Base-by-base conservation (phyloP, 2,797 vertebrate species). In the Ceyx erithaca region DNA sequence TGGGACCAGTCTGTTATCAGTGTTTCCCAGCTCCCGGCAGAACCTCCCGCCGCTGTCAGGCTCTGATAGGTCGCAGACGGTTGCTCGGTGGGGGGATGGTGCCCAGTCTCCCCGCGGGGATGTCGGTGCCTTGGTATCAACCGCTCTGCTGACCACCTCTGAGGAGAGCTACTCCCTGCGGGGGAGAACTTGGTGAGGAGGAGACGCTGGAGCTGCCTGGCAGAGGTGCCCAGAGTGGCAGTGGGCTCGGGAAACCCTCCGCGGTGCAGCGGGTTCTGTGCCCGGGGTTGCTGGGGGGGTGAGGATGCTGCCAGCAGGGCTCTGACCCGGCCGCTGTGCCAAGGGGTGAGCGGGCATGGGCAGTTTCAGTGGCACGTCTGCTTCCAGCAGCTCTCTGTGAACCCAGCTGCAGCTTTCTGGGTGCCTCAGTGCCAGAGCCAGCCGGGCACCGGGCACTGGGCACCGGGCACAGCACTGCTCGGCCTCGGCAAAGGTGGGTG, bases 241-340 rank as follows among this genome's bases (percentile, higher is more conserved):
- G 41, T 0, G 2, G 15, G 4, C 6, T 57, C 2, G 11, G 35
- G 35, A 61, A 48, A 16, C 17, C 40, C 49, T 26, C n/a, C 0
- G 54, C 75, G 62, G 23, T 1, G 0, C 43, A 45, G 23, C 23
- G 5, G 48, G 48, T 14, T 49, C 48, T 49, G 23, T 23, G 31
- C 19, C 19, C 0, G 2, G 46, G n/a, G 80, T 31, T 69, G 72
- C 68, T 21, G 30, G 21, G 9, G 25, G n/a, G 23, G 12, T 2
- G 28, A 28, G 3, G 2, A 37, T 20, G 80, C 69, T 6, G 25
- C 1, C 3, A 31, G 85, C 6, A 2, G 41, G 21, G 37, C 25
- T 23, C 21, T 5, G 16, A 12, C 7, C 11, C 10, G 1, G 54
- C 43, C 9, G 64, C 3, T 1, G 52, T 2, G 26, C 4, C 31